phyloP scores from a whole-genome alignment of 2,888 invertebrate species.

The Carpatolechia fugitivella region DNA sequence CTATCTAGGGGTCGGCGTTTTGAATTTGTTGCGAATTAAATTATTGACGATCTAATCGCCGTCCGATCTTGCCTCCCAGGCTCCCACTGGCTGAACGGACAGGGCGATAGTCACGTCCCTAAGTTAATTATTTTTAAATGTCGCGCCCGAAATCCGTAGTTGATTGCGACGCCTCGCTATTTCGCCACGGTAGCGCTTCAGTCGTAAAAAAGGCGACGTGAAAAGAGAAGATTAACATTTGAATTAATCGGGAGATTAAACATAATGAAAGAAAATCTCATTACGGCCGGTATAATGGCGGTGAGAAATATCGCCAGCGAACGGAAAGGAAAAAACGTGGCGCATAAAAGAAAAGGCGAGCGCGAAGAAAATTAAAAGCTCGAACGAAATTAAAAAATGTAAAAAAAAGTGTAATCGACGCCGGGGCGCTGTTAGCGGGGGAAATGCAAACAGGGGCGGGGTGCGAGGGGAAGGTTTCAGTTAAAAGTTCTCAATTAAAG shows the following conservation, averaged over 20 bases:
- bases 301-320: slow-evolving; percentile 69
- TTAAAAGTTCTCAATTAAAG: slow-evolving; percentile 75
- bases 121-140: slow-evolving; percentile 67
- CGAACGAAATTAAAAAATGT: slow-evolving; percentile 77
- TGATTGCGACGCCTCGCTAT: slow-evolving; percentile 50
- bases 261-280: slow-evolving; percentile 80
- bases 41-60: slow-evolving; percentile 75
- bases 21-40: slow-evolving; percentile 78
- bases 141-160: slow-evolving; percentile 54
- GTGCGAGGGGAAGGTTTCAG: slow-evolving; percentile 28
- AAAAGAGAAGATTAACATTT: slow-evolving; percentile 76
- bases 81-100: slow-evolving; percentile 31
- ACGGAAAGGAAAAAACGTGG: slow-evolving; percentile 58
- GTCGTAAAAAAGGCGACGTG: slow-evolving; percentile 65
- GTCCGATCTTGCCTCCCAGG: slow-evolving; percentile 48
- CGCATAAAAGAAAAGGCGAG: slow-evolving; percentile 67
- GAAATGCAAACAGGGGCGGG: slow-evolving; percentile 62
- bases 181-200: slow-evolving; percentile 59
- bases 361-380: slow-evolving; percentile 77
- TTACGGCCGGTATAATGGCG: slow-evolving; percentile 75
- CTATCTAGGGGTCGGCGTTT: slow-evolving; percentile 73
- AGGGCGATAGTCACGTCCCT: slow-evolving; percentile 60
- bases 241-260: slow-evolving; percentile 80
- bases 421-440: slow-evolving; percentile 59
- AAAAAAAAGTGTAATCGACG: slow-evolving; percentile 78